These are phyloP conservation scores for Drosophila leontia DNA, from an alignment of 1,140 invertebrate genomes.

Conservation along the genomic window DNA sequence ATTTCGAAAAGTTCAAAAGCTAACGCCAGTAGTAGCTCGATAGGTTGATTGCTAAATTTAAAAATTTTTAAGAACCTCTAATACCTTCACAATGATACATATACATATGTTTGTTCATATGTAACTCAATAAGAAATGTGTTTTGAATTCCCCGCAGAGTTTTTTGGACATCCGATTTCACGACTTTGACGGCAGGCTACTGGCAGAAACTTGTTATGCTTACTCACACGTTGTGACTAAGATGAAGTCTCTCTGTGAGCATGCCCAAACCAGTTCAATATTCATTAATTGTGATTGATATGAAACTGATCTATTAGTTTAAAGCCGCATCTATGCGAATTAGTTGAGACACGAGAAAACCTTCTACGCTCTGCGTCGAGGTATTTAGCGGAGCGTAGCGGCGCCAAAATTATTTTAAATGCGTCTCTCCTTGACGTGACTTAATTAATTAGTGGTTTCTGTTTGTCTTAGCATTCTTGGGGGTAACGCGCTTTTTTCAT, in stretches of 20 bases:
- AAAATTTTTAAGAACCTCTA: background rate
- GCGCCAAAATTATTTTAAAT: slow-evolving; percentile 35
- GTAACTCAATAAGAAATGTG: background rate
- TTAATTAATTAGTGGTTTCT: slow-evolving; percentile 66
- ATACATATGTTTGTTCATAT: too few relatives aligned
- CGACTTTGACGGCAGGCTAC: slow-evolving; percentile 1
- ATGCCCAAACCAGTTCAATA: slow-evolving; percentile 60
- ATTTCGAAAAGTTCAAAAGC: slow-evolving; percentile 10
- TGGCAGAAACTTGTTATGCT: slow-evolving; percentile 44
- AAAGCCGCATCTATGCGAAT: slow-evolving; percentile 64
- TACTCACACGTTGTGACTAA: slow-evolving; percentile 1
- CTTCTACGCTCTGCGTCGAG: slow-evolving; percentile 17
- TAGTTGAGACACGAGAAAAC: slow-evolving; percentile 43
- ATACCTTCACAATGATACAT: background rate
- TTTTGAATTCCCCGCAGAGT: slow-evolving; percentile 57
- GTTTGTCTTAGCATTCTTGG: slow-evolving; percentile 28
- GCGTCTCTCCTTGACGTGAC: slow-evolving; percentile 60
- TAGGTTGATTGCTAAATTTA: background rate
- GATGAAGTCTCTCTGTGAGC: slow-evolving; percentile 11
- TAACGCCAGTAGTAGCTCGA: background rate
- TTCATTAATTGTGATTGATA: slow-evolving; percentile 69
- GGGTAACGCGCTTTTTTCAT: slow-evolving; percentile 35
- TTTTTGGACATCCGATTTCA: slow-evolving; percentile 51
- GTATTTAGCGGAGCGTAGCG: slow-evolving; percentile 25
- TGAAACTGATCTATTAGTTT: slow-evolving; percentile 77